Conservation (phyloP, 1,140 invertebrate species). For the Leptoteleia sp. region DNA sequence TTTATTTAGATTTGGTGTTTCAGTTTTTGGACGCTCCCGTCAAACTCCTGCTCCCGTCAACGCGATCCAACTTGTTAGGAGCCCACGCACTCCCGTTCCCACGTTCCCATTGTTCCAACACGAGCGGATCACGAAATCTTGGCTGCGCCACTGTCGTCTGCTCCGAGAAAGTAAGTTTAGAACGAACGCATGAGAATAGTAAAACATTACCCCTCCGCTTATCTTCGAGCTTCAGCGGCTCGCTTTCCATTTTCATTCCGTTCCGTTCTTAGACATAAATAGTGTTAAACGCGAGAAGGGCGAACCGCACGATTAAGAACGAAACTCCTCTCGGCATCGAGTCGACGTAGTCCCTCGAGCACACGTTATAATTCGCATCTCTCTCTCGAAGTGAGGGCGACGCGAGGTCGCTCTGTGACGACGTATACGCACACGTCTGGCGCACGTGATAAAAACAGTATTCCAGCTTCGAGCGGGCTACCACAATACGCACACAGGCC, state of each 20-base stretch:
- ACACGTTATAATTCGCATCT: slow-evolving; percentile 22
- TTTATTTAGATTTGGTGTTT: slow-evolving; percentile 79
- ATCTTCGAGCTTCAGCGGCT: no score
- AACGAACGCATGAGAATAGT: no score
- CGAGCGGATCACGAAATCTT: slow-evolving; percentile 43
- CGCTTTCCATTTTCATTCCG: no score
- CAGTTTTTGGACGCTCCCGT: slow-evolving; percentile 68
- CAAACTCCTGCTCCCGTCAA: slow-evolving; percentile 21
- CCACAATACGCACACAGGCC: slow-evolving; percentile 54
- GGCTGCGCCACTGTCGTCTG: slow-evolving; percentile 49
- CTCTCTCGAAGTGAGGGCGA: slow-evolving; percentile 16
- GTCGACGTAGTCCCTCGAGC: slow-evolving; percentile 58
- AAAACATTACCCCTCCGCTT: no score
- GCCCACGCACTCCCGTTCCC: slow-evolving; percentile 41
- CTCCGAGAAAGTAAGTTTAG: slow-evolving; percentile 24
- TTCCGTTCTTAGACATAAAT: slow-evolving; percentile 2
- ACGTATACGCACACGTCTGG: slow-evolving; percentile 57
- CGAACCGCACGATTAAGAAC: slow-evolving; percentile 45
- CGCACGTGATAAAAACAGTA: slow-evolving; percentile 66
- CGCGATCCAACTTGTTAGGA: slow-evolving; percentile 10
- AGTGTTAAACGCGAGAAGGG: no score
- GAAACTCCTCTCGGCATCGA: slow-evolving; percentile 45
- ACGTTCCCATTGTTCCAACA: slow-evolving; percentile 20
- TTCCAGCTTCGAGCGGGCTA: slow-evolving; percentile 52
- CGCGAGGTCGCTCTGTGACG: slow-evolving; percentile 11